phyloP scores from a whole-genome alignment of 2,113 vertebrate genomes.

The Sus scrofa region DNA sequence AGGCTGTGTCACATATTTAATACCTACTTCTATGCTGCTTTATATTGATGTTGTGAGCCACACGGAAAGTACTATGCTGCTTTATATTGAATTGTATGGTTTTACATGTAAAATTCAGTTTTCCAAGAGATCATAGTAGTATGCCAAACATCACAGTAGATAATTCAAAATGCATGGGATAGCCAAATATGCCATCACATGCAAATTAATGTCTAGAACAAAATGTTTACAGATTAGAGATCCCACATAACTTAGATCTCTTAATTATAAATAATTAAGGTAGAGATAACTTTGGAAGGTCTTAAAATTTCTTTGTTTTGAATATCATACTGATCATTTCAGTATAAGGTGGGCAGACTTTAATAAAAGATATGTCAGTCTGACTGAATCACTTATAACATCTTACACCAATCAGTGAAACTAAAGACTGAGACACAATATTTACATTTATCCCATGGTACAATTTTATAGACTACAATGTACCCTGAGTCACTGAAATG shows the following conservation, averaged over 20 bases:
- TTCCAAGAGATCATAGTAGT: neutral
- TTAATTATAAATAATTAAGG: too few species aligned
- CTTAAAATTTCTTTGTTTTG: slow-evolving; percentile 9
- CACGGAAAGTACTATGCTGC: too few species aligned
- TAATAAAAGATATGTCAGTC: neutral
- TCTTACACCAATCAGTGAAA: neutral
- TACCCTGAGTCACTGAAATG: neutral
- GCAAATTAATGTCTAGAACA: neutral
- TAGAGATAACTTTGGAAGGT: neutral
- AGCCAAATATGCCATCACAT: neutral
- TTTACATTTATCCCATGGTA: neutral
- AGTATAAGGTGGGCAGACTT: neutral
- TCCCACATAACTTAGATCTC: too few species aligned
- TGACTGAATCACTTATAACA: neutral
- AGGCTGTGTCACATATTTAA: neutral
- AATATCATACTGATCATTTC: neutral
- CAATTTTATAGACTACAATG: neutral
- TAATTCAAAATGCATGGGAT: neutral
- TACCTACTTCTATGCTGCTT: neutral
- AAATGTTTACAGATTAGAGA: neutral
- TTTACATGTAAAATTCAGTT: neutral
- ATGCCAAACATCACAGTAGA: neutral
- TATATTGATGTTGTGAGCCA: too few species aligned
- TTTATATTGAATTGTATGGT: neutral
- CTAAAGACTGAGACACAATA: neutral